These are phyloP conservation scores for Rhopalosiphum maidis DNA, from an alignment of 1,140 invertebrate species.

Conservation along the genomic window DNA sequence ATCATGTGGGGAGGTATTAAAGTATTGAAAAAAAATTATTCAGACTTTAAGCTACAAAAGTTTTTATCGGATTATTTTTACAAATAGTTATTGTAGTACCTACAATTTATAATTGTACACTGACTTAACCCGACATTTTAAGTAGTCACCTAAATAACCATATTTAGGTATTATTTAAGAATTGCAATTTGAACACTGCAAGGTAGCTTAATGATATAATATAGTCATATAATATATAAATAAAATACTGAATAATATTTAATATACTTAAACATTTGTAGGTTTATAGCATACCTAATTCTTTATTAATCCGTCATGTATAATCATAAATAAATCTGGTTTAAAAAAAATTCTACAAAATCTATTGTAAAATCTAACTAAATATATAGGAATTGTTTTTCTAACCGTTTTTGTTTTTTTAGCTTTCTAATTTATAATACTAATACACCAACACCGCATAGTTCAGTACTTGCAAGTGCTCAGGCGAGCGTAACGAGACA, in stretches of 20 bases:
- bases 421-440: background rate
- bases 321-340: background rate
- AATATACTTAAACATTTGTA: too few species aligned
- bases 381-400: background rate
- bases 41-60: too few species aligned
- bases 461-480: background rate
- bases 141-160: too few species aligned
- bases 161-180: background rate
- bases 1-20: too few species aligned
- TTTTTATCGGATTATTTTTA: too few species aligned
- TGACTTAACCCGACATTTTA: too few species aligned
- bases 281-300: background rate
- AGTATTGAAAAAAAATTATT: too few species aligned
- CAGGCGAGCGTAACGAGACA: background rate
- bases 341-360: background rate
- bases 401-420: background rate
- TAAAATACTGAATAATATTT: background rate
- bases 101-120: too few species aligned
- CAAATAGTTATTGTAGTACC: too few species aligned
- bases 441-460: background rate
- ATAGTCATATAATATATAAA: background rate
- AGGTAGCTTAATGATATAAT: background rate
- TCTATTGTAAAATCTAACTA: background rate
- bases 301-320: background rate
- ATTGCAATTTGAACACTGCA: background rate